A percentile compares a stretch with the other conserved stretches of the same genome.
phyloP scores from a whole-genome alignment of 2,888 invertebrate genomes.

The Schizaphis graminum region DNA sequence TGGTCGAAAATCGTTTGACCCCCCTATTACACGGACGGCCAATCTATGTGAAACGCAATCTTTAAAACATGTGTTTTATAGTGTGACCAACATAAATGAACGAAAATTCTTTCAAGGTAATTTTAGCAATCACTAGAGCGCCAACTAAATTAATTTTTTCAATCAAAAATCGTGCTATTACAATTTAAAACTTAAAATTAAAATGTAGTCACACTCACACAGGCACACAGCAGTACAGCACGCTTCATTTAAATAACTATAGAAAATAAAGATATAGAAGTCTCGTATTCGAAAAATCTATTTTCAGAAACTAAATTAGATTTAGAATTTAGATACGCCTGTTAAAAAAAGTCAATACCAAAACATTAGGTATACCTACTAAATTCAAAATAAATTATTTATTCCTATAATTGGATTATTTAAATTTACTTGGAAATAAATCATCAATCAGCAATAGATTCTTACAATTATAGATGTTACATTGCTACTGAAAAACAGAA shows the following conservation, averaged over 20 bases:
- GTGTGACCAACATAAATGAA: conserved; percentile 27
- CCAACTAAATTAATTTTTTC: background rate
- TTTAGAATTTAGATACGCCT: background rate
- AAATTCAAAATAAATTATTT: too few species aligned
- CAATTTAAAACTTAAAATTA: background rate
- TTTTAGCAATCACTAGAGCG: background rate
- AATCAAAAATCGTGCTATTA: background rate
- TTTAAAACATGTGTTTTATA: conserved; percentile 30
- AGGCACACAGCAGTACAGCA: too few species aligned
- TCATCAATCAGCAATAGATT: background rate
- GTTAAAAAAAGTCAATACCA: background rate
- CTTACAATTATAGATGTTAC: background rate
- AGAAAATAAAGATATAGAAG: background rate
- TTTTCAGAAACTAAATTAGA: background rate
- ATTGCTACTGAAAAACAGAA: background rate
- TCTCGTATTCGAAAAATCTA: background rate
- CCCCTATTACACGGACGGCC: conserved; percentile 1
- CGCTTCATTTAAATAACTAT: background rate
- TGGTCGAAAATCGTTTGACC: conserved; percentile 46
- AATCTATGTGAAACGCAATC: conserved; percentile 56
- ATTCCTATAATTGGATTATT: background rate
- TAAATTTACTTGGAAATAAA: background rate
- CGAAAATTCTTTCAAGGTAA: background rate
- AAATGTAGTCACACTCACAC: background rate
- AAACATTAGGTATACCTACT: too few species aligned